Evolutionary conservation across 2,797 vertebrate species (phyloP).

Genomic region (Amblyopsis hoosieri): DNA sequence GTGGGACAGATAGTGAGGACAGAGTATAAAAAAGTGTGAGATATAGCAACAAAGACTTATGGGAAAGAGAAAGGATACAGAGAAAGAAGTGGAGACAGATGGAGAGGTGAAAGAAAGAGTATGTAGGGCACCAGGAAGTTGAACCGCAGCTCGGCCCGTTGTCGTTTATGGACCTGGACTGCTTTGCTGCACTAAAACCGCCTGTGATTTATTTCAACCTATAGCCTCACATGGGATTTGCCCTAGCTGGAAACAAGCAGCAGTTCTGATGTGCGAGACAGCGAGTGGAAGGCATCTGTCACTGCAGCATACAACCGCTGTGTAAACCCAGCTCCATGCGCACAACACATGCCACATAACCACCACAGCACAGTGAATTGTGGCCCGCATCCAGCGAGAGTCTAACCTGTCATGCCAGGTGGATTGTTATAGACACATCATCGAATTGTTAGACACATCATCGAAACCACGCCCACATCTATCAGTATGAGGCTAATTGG

Average conservation of each 20-base stretch:
- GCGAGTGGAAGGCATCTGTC: conserved; percentile 18
- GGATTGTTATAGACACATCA: no score
- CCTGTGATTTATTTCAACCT: conserved; percentile 61
- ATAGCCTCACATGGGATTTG: conserved; percentile 14
- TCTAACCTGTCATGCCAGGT: conserved; percentile 9
- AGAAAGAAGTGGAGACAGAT: conserved; percentile 42
- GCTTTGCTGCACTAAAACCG: conserved; percentile 61
- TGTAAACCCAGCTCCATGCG: conserved; percentile 32
- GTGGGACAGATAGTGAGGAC: conserved; percentile 52
- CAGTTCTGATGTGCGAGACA: conserved; percentile 36
- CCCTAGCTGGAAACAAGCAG: conserved; percentile 30
- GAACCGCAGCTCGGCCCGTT: conserved; percentile 52
- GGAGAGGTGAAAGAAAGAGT: conserved; percentile 16
- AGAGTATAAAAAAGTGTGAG: conserved; percentile 35
- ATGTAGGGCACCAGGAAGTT: conserved; percentile 32
- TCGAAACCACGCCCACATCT: no score
- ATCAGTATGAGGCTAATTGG: no score
- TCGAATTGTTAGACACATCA: no score
- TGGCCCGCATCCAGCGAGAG: conserved; percentile 37
- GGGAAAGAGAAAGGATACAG: conserved; percentile 5
- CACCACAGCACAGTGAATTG: conserved; percentile 5
- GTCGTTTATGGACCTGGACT: conserved; percentile 47
- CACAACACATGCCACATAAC: conserved; percentile 34
- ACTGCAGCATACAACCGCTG: conserved; percentile 21
- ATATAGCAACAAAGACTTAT: conserved; percentile 42